Evolutionary conservation across 2,888 invertebrate genomes (phyloP).

Genomic region (Pyrrhia umbra): DNA sequence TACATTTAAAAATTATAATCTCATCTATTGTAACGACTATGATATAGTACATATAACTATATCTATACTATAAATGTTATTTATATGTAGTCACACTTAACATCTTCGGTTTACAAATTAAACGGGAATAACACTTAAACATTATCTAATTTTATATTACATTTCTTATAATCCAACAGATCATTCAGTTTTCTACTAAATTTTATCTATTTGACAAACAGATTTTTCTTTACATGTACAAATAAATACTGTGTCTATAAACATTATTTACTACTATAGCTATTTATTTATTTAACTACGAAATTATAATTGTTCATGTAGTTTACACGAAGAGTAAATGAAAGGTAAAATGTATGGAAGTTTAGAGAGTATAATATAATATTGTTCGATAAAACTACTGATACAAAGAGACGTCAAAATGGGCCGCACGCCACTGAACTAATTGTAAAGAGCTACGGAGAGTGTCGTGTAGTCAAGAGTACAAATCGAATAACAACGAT

Average conservation of each 20-base stretch:
- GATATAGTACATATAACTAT: conserved; percentile 61
- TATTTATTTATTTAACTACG: conserved; percentile 66
- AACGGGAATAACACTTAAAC: conserved; percentile 83
- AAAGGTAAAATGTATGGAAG: conserved; percentile 24
- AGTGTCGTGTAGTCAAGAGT: conserved; percentile 68
- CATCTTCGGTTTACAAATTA: conserved; percentile 69
- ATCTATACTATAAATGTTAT: conserved; percentile 60
- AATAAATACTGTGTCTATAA: conserved; percentile 82
- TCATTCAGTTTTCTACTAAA: conserved; percentile 75
- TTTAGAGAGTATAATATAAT: conserved; percentile 47
- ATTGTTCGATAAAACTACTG: conserved; percentile 52
- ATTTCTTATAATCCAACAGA: conserved; percentile 75
- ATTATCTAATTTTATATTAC: conserved; percentile 72
- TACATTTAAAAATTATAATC: conserved; percentile 58
- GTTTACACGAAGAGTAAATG: conserved; percentile 31
- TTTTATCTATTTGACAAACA: conserved; percentile 73
- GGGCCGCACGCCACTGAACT: conserved; percentile 35
- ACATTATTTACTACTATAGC: conserved; percentile 72
- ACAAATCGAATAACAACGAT: conserved; percentile 84
- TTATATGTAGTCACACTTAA: conserved; percentile 70
- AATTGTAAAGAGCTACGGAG: conserved; percentile 57
- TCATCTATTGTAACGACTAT: conserved; percentile 63
- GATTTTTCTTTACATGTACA: conserved; percentile 74
- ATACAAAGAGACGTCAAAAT: conserved; percentile 40
- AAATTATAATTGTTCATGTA: conserved; percentile 57